Evolutionary conservation across 2,797 vertebrate species (phyloP).

Genomic region (Sarcoramphus papa): DNA sequence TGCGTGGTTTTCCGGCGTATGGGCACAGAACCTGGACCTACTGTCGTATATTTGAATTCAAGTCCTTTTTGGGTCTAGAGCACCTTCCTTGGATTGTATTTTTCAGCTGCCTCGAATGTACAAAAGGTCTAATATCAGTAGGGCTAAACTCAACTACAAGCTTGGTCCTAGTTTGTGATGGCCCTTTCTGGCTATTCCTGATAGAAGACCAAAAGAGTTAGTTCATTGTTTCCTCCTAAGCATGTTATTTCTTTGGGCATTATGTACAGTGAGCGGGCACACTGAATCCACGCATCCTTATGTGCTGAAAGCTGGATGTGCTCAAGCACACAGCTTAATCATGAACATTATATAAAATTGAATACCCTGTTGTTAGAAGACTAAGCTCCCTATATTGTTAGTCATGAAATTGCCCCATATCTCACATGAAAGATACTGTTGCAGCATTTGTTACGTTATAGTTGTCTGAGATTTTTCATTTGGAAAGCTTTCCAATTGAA

Average conservation of each 20-base stretch:
- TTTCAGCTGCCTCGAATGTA: background rate
- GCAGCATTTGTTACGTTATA: background rate
- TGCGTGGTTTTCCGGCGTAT: background rate
- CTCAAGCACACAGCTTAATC: background rate
- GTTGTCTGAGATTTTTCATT: slow-evolving; percentile 14
- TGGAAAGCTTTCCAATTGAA: slow-evolving; percentile 22
- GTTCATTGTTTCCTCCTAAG: background rate
- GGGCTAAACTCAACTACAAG: background rate
- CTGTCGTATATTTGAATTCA: background rate
- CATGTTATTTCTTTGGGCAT: background rate
- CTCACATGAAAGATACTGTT: background rate
- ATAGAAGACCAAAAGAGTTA: background rate
- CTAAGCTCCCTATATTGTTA: background rate
- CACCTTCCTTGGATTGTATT: background rate
- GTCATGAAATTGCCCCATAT: background rate
- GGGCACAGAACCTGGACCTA: background rate
- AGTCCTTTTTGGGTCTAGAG: background rate
- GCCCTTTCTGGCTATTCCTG: background rate
- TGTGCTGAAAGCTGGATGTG: background rate
- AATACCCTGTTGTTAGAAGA: background rate
- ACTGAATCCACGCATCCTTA: background rate
- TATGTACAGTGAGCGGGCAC: background rate
- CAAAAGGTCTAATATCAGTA: background rate
- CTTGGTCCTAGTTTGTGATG: background rate
- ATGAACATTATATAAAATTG: background rate